Percentiles rank a stretch among this genome's conserved stretches.
phyloP scores from a whole-genome alignment of 1,140 invertebrate genomes.

The Apis dorsata region DNA sequence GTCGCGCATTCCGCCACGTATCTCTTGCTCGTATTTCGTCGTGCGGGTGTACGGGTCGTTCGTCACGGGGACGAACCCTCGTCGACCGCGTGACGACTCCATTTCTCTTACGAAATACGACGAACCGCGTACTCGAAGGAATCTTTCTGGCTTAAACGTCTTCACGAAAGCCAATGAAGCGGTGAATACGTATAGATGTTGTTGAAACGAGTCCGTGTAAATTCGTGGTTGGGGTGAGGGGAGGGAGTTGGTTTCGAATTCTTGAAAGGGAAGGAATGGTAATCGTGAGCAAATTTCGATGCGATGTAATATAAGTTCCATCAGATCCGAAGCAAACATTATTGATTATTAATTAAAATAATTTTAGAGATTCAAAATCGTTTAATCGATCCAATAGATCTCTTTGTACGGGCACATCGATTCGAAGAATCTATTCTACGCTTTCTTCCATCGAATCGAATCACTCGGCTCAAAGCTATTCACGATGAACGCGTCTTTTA shows the following conservation, averaged over 20 bases:
- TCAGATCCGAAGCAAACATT: no score
- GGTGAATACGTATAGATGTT: background rate
- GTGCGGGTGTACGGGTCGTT: slow-evolving; percentile 8
- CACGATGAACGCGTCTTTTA: no score
- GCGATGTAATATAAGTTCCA: no score
- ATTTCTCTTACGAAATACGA: slow-evolving; percentile 11
- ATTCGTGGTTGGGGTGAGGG: background rate
- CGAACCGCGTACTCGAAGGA: background rate
- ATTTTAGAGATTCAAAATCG: slow-evolving; percentile 30
- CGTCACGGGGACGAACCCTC: slow-evolving; percentile 31
- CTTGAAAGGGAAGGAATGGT: background rate
- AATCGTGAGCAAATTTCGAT: background rate
- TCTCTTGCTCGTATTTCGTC: slow-evolving; percentile 41
- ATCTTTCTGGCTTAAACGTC: background rate
- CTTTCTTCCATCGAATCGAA: slow-evolving; percentile 5
- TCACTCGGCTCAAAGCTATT: no score
- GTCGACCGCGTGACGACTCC: background rate
- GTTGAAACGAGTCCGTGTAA: background rate
- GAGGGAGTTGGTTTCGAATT: background rate
- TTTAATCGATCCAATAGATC: slow-evolving; percentile 52
- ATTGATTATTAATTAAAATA: no score
- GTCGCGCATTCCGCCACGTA: slow-evolving; percentile 36
- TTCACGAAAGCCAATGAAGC: background rate
- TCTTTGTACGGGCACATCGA: slow-evolving; percentile 52
- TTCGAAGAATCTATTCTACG: slow-evolving; percentile 39